Conservation (phyloP, 2,888 invertebrate species). For the Hypolimnas misippus region DNA sequence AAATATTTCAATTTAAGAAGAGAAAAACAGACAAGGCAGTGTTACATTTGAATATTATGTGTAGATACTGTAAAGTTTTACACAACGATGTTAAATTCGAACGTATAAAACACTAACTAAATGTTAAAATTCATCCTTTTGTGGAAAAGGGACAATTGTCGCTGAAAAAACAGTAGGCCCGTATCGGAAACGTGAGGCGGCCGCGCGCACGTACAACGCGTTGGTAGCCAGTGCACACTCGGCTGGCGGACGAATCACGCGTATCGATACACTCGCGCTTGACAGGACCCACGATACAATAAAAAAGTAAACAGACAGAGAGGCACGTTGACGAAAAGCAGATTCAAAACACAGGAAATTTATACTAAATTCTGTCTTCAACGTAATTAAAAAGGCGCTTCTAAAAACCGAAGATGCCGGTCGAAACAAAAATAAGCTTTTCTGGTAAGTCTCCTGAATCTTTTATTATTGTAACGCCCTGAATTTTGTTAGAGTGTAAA, state of each 20-base stretch:
- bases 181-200: slow-evolving; percentile 55
- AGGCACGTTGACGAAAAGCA: background rate
- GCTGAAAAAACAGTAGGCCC: slow-evolving; percentile 57
- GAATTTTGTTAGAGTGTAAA: background rate
- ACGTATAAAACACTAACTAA: background rate
- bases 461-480: slow-evolving; percentile 3
- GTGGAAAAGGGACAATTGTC: slow-evolving; percentile 47
- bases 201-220: slow-evolving; percentile 57
- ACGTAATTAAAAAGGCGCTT: slow-evolving; percentile 11
- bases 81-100: background rate
- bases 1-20: too few species aligned
- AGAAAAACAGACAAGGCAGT: too few species aligned
- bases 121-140: slow-evolving; percentile 7
- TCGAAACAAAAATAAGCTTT: slow-evolving; percentile 80
- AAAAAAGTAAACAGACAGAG: slow-evolving; percentile 25
- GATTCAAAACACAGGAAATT: background rate
- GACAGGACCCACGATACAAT: slow-evolving; percentile 16
- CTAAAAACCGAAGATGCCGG: slow-evolving; percentile 65
- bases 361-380: background rate
- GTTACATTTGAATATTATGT: too few species aligned
- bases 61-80: background rate
- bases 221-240: slow-evolving; percentile 66
- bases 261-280: slow-evolving; percentile 44
- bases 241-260: slow-evolving; percentile 66
- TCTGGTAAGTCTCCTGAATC: slow-evolving; percentile 67